Percentiles rank a stretch among this genome's conserved stretches.
Conservation (phyloP, 1,140 invertebrate species). For the Druon quercuslanigerum region DNA sequence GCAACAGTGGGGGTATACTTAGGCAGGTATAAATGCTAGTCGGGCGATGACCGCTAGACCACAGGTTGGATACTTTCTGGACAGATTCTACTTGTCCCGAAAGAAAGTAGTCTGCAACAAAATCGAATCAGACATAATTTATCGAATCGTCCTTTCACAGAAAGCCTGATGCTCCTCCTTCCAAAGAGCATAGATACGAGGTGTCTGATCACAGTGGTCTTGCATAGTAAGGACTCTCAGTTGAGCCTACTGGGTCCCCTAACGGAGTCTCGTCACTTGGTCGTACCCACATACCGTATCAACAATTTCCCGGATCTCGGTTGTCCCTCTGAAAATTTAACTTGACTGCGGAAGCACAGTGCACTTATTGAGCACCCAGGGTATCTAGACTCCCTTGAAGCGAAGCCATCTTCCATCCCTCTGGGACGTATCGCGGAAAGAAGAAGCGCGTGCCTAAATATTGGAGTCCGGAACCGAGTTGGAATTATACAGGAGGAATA, state of each 20-base stretch:
- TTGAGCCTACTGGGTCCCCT: slow-evolving; percentile 63
- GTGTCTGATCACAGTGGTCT: slow-evolving; percentile 41
- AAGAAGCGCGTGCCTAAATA: slow-evolving; percentile 62
- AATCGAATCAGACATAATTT: not conserved
- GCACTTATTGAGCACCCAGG: slow-evolving; percentile 64
- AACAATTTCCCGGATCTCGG: slow-evolving; percentile 58
- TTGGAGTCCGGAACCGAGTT: slow-evolving; percentile 53
- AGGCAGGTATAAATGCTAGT: too few relatives aligned
- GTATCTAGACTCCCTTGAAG: slow-evolving; percentile 44
- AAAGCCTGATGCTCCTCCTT: slow-evolving; percentile 25
- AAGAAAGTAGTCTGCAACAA: too few relatives aligned
- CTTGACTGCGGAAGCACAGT: slow-evolving; percentile 47
- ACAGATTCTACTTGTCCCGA: too few relatives aligned
- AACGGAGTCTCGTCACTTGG: slow-evolving; percentile 72
- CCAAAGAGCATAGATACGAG: not conserved
- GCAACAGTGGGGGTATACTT: too few relatives aligned
- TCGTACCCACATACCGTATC: slow-evolving; percentile 71
- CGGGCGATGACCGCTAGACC: too few relatives aligned
- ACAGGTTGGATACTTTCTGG: too few relatives aligned
- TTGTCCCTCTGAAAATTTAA: slow-evolving; percentile 70
- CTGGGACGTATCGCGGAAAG: slow-evolving; percentile 53
- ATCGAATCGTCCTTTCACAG: slow-evolving; percentile 7
- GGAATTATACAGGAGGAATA: slow-evolving; percentile 61
- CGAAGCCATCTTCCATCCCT: slow-evolving; percentile 39
- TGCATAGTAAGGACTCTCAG: slow-evolving; percentile 56